phyloP scores from a whole-genome alignment of 2,113 vertebrate genomes.

The Muntiacus muntjak region DNA sequence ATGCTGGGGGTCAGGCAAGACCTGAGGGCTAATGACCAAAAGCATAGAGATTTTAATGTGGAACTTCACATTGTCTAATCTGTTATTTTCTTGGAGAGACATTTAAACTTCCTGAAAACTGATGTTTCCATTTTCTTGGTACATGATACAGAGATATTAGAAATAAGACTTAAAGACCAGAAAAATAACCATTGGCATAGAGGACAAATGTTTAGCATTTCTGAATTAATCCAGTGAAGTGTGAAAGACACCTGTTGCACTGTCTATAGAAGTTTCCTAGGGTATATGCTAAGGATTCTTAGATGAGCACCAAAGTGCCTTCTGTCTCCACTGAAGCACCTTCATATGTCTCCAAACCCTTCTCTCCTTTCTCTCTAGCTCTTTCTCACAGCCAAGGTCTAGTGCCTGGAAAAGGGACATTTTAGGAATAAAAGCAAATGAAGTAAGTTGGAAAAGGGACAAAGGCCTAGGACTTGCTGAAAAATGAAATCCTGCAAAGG shows the following conservation, averaged over 20 bases:
- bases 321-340: not conserved
- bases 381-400: not conserved
- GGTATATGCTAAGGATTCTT: not conserved
- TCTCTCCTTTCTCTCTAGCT: not conserved
- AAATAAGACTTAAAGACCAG: constrained; percentile 2
- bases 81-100: constrained; percentile 1
- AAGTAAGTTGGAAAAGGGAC: not conserved
- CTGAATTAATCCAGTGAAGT: not conserved
- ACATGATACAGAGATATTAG: not conserved
- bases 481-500: not conserved
- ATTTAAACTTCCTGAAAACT: not conserved
- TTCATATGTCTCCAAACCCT: not conserved
- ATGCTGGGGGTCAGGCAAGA: constrained; percentile 28
- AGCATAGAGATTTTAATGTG: not conserved
- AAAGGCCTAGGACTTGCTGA: not conserved
- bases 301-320: not conserved
- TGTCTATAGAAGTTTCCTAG: not conserved
- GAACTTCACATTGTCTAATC: constrained; percentile 32
- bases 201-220: not conserved
- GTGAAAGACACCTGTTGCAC: not conserved
- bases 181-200: not conserved
- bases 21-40: constrained; percentile 39
- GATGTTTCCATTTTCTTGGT: not conserved
- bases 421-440: not conserved
- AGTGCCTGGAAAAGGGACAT: not conserved